phyloP scores from a whole-genome alignment of 1,140 invertebrate genomes.

The Brachionus asplanchnoidis region DNA sequence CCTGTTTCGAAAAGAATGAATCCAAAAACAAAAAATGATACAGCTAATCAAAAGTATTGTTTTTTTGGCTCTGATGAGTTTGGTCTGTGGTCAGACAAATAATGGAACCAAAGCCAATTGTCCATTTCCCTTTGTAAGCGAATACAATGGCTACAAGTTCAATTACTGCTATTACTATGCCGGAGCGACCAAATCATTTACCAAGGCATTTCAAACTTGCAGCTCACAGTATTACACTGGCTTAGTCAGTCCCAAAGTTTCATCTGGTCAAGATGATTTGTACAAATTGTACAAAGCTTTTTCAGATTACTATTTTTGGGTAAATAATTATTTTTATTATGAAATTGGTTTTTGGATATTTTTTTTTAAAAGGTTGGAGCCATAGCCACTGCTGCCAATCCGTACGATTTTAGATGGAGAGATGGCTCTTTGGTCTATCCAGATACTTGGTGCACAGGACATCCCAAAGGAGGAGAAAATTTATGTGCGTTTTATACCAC shows the following conservation, averaged over 20 bases:
- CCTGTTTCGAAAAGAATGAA: neutral
- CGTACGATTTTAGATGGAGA: neutral
- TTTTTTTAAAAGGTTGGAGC: constrained; percentile 11
- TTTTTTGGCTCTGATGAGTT: neutral
- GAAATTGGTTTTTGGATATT: neutral
- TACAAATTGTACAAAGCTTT: constrained; percentile 39
- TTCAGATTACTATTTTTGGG: constrained; percentile 40
- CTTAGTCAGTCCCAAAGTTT: constrained; percentile 15
- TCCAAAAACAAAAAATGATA: neutral
- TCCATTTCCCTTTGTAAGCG: neutral
- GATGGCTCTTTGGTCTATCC: neutral
- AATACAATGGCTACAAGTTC: constrained; percentile 23
- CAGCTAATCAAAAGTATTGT: neutral
- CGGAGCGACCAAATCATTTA: neutral
- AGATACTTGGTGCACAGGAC: neutral
- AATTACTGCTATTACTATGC: constrained; percentile 33
- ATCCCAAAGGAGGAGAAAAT: constrained; percentile 33
- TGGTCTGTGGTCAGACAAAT: neutral
- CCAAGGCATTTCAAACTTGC: constrained; percentile 7
- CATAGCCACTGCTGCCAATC: neutral
- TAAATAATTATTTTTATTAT: neutral
- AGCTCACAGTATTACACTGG: neutral
- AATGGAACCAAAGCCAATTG: neutral
- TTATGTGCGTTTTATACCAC: constrained; percentile 35
- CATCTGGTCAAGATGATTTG: neutral